Percentiles rank a stretch among this genome's conserved stretches.
Conservation (phyloP, 2,113 vertebrate species). For the Nyctibius bracteatus region DNA sequence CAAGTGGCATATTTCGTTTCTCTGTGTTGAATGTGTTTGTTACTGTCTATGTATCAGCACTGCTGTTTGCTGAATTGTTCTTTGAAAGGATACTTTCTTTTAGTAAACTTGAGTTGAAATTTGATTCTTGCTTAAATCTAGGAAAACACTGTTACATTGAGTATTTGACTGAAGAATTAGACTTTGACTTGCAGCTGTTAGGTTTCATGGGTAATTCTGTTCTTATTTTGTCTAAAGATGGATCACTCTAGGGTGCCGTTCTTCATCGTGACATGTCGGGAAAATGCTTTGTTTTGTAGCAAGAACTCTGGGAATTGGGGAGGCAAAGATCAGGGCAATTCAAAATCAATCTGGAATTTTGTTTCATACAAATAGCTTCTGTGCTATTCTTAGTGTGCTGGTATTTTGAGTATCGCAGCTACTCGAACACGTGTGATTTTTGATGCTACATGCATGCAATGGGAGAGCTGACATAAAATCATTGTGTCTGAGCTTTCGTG, state of each 20-base stretch:
- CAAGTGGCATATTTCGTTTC: not conserved
- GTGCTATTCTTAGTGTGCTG: not conserved
- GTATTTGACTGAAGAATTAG: not conserved
- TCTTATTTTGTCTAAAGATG: not conserved
- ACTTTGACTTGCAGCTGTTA: not conserved
- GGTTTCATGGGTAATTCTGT: not conserved
- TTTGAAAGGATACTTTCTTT: not conserved
- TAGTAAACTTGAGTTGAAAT: not conserved
- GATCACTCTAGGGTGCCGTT: not conserved
- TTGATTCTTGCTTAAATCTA: not conserved
- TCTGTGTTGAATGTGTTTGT: not conserved
- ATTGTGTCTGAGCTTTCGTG: not conserved
- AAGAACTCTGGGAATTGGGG: not conserved
- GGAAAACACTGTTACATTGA: not conserved
- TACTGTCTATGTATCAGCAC: not conserved
- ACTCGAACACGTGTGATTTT: not conserved
- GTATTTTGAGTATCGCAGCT: not conserved
- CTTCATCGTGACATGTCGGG: not conserved
- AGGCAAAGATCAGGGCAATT: not conserved
- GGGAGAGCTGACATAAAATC: not conserved
- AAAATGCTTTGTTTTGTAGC: not conserved
- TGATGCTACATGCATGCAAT: not conserved
- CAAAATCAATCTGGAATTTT: not conserved
- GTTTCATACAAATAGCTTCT: not conserved
- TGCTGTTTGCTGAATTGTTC: not conserved